A percentile compares a stretch with the other conserved stretches of the same genome.
phyloP scores from a whole-genome alignment of 2,888 invertebrate genomes.

The Molanna angustata region DNA sequence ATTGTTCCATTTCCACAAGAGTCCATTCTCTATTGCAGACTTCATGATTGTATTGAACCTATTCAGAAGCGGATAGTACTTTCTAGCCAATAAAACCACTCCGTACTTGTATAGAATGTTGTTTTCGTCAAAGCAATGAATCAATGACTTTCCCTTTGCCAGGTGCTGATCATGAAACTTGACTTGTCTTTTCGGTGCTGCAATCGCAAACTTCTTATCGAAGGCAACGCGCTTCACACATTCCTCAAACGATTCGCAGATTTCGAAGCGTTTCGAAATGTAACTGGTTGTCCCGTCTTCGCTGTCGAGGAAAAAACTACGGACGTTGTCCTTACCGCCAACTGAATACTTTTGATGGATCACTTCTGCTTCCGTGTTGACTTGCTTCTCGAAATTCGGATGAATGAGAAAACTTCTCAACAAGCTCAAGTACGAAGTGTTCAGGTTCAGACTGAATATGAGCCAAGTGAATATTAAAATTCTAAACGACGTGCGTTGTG shows the following conservation, averaged over 20 bases:
- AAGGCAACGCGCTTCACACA: slow-evolving; percentile 46
- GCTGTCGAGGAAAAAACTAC: slow-evolving; percentile 49
- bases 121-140: slow-evolving; percentile 50
- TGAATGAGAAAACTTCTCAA: slow-evolving; percentile 54
- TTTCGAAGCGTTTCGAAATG: slow-evolving; percentile 51
- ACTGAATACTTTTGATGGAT: slow-evolving; percentile 47
- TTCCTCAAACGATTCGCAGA: slow-evolving; percentile 44
- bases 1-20: slow-evolving; percentile 52
- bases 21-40: slow-evolving; percentile 50
- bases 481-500: slow-evolving; percentile 46
- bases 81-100: slow-evolving; percentile 48
- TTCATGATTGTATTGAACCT: slow-evolving; percentile 50
- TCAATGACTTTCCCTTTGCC: slow-evolving; percentile 46
- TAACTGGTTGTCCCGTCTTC: slow-evolving; percentile 42
- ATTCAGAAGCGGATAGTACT: slow-evolving; percentile 51
- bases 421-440: slow-evolving; percentile 53
- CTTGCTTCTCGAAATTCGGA: slow-evolving; percentile 53
- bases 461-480: slow-evolving; percentile 50
- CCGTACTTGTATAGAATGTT: slow-evolving; percentile 52
- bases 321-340: slow-evolving; percentile 40
- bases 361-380: slow-evolving; percentile 48
- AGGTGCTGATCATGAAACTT: slow-evolving; percentile 49
- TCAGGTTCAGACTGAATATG: slow-evolving; percentile 51
- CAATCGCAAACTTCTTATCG: slow-evolving; percentile 48
- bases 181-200: slow-evolving; percentile 49